Evolutionary conservation across 1,140 invertebrate species (phyloP).

Genomic region (Aradophagus sp.): DNA sequence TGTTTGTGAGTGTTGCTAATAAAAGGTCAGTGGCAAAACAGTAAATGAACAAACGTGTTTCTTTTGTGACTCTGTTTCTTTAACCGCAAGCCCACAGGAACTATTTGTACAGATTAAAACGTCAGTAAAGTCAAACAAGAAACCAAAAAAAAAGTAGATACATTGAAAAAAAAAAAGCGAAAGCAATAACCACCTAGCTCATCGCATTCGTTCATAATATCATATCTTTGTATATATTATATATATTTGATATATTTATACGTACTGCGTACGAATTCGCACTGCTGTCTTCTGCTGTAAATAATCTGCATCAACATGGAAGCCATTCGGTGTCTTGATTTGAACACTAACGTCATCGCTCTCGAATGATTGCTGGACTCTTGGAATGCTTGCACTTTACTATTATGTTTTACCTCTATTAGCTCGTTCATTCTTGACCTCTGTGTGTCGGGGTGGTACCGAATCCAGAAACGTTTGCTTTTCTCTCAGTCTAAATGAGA

Average conservation of each 20-base stretch:
- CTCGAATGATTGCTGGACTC: slow-evolving; percentile 73
- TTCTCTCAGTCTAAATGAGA: neutral
- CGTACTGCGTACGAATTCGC: slow-evolving; percentile 76
- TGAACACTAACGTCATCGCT: slow-evolving; percentile 74
- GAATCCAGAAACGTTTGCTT: slow-evolving; percentile 8
- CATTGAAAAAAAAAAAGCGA: slow-evolving; percentile 1
- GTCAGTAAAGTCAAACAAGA: too few species aligned
- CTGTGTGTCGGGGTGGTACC: slow-evolving; percentile 41
- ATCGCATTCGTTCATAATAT: slow-evolving; percentile 78
- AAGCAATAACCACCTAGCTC: slow-evolving; percentile 69
- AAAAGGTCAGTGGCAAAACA: slow-evolving; percentile 38
- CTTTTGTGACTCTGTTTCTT: slow-evolving; percentile 38
- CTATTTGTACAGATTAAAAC: slow-evolving; percentile 68
- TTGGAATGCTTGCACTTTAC: slow-evolving; percentile 74
- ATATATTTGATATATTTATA: slow-evolving; percentile 69
- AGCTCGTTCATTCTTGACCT: slow-evolving; percentile 48
- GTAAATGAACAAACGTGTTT: slow-evolving; percentile 37
- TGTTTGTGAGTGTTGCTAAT: slow-evolving; percentile 36
- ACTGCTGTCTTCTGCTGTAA: slow-evolving; percentile 73
- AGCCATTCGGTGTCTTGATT: slow-evolving; percentile 68
- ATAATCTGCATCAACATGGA: slow-evolving; percentile 73
- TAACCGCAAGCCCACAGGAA: slow-evolving; percentile 10
- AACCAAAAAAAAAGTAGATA: too few species aligned
- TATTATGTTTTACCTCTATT: slow-evolving; percentile 57
- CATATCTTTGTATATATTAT: slow-evolving; percentile 70